Percentiles rank a stretch among this genome's conserved stretches.
phyloP scores from a whole-genome alignment of 2,113 vertebrate species.

The Falcunculus frontatus region DNA sequence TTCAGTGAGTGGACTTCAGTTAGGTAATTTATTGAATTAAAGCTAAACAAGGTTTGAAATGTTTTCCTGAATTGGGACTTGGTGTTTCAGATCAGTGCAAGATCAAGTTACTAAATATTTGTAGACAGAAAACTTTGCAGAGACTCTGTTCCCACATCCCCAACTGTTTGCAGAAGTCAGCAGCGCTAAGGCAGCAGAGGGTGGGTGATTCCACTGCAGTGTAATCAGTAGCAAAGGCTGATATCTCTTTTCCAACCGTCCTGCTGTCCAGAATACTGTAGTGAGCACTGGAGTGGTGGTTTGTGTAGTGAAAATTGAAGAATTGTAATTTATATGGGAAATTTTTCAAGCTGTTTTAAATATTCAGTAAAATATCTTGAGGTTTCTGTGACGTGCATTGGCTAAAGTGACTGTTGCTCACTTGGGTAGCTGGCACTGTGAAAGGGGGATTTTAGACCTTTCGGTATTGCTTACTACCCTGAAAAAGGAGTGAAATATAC shows the following conservation, averaged over 20 bases:
- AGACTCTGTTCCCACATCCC: not conserved
- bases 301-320: not conserved
- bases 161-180: not conserved
- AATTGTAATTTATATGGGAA: not conserved
- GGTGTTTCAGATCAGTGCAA: not conserved
- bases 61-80: not conserved
- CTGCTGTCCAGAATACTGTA: not conserved
- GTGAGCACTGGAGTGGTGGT: not conserved
- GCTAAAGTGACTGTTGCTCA: not conserved
- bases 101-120: not conserved
- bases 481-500: not conserved
- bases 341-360: not conserved
- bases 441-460: not conserved
- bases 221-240: not conserved
- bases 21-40: not conserved
- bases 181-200: not conserved
- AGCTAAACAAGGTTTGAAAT: not conserved
- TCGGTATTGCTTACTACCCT: not conserved
- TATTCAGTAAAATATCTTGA: not conserved
- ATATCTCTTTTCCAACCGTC: not conserved
- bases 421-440: not conserved
- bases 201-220: not conserved
- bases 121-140: not conserved
- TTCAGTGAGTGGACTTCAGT: not conserved
- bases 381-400: not conserved